A percentile compares a stretch with the other conserved stretches of the same genome.
These are phyloP conservation scores for Lumbricus terrestris DNA, from an alignment of 2,888 invertebrate species.

Conservation along the genomic window DNA sequence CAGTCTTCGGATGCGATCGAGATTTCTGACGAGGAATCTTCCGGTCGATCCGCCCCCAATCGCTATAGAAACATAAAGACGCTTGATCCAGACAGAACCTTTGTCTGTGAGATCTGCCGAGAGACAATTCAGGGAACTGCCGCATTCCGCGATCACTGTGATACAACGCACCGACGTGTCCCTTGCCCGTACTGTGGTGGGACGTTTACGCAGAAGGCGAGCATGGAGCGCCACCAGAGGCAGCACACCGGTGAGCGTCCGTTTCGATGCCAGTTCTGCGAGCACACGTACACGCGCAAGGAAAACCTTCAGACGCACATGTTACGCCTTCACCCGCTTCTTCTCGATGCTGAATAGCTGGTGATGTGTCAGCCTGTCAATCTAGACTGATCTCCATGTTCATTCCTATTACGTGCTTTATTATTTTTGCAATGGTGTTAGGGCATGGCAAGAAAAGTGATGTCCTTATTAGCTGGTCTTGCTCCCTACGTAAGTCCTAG, in stretches of 20 bases:
- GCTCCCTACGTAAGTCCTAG: background rate
- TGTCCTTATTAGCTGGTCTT: background rate
- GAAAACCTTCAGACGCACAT: slow-evolving; percentile 25
- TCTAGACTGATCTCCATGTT: background rate
- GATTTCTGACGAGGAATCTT: slow-evolving; percentile 11
- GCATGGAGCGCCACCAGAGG: slow-evolving; percentile 30
- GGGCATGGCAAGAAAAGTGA: background rate
- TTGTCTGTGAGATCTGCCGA: slow-evolving; percentile 25
- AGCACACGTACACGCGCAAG: slow-evolving; percentile 23
- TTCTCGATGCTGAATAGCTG: background rate
- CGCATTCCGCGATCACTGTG: slow-evolving; percentile 24
- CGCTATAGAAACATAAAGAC: slow-evolving; percentile 16
- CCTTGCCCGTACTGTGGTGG: slow-evolving; percentile 30
- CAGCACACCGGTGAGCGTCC: slow-evolving; percentile 28
- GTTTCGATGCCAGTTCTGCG: slow-evolving; percentile 20
- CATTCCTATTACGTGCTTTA: background rate
- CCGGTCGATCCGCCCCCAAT: background rate
- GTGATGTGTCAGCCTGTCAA: too few species aligned
- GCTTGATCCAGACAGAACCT: slow-evolving; percentile 23
- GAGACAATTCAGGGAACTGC: slow-evolving; percentile 19
- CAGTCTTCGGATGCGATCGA: slow-evolving; percentile 15
- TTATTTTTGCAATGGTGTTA: background rate
- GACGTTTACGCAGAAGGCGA: slow-evolving; percentile 30
- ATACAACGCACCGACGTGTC: slow-evolving; percentile 18
- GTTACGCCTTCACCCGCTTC: slow-evolving; percentile 13